Conservation (phyloP, 2,797 vertebrate species). For the Numenius phaeopus region DNA sequence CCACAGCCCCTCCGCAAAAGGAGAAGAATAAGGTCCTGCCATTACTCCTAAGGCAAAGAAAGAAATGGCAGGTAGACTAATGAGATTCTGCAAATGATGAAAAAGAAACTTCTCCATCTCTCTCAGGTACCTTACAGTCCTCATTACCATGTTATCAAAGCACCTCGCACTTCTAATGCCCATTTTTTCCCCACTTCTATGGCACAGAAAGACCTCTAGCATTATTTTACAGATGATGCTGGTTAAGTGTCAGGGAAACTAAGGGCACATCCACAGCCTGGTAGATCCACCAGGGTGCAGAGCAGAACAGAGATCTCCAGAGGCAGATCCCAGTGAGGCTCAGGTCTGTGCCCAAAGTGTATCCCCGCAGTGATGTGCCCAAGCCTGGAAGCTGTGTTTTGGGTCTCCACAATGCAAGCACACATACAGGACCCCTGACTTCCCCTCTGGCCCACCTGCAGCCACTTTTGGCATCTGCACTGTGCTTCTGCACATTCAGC, state of each 20-base stretch:
- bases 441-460: neutral
- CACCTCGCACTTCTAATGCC: rapidly evolving
- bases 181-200: neutral
- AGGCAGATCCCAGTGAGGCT: neutral
- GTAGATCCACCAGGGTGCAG: neutral
- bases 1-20: neutral
- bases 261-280: neutral
- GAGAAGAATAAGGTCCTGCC: neutral
- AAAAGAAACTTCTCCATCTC: neutral
- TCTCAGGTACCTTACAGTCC: neutral
- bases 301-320: neutral
- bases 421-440: rapidly evolving
- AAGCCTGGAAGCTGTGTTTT: neutral
- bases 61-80: neutral
- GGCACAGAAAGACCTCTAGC: neutral
- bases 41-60: neutral
- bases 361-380: neutral
- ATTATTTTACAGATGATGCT: neutral
- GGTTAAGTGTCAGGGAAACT: neutral
- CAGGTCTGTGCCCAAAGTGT: neutral
- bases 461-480: neutral
- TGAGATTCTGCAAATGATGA: slow-evolving; percentile 1
- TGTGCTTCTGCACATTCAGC: neutral
- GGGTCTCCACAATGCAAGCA: neutral
- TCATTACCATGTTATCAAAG: neutral